Conservation (phyloP, 2,113 vertebrate species). For the Antechinus stuartii region DNA sequence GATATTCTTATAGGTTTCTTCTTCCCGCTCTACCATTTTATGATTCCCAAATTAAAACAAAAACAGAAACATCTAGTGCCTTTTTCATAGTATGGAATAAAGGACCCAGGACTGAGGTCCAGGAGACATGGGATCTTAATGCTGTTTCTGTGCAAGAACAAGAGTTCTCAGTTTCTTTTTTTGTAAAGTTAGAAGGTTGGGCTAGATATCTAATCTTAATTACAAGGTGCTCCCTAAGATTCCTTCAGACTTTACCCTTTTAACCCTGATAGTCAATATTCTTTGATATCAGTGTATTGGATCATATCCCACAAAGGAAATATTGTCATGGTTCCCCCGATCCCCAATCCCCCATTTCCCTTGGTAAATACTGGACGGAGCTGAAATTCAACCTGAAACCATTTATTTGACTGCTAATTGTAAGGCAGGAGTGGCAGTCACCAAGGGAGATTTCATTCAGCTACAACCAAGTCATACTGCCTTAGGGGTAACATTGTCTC, state of each 20-base stretch:
- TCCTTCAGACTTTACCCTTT: not conserved
- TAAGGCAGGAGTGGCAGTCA: conserved; percentile 53
- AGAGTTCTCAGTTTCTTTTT: not conserved
- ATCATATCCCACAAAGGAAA: not conserved
- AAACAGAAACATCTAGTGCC: not conserved
- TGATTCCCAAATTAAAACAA: not conserved
- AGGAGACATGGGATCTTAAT: not conserved
- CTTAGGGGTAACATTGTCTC: conserved; percentile 75
- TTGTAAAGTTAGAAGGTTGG: not conserved
- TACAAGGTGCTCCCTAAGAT: not conserved
- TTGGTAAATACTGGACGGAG: conserved; percentile 77
- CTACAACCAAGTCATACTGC: conserved; percentile 76
- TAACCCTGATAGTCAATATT: not conserved
- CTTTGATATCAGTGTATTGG: not conserved
- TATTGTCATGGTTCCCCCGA: not conserved
- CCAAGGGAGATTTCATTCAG: conserved; percentile 65
- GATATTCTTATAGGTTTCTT: not conserved
- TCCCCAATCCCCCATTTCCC: conserved; percentile 34
- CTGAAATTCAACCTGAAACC: conserved; percentile 78
- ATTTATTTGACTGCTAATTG: conserved; percentile 78
- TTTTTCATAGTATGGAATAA: not conserved
- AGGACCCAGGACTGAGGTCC: not conserved
- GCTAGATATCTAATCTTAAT: not conserved
- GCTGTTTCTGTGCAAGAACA: not conserved
- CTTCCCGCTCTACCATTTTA: not conserved